A percentile compares a stretch with the other conserved stretches of the same genome.
phyloP scores from a whole-genome alignment of 2,888 invertebrate genomes.

The Nysson spinosus region DNA sequence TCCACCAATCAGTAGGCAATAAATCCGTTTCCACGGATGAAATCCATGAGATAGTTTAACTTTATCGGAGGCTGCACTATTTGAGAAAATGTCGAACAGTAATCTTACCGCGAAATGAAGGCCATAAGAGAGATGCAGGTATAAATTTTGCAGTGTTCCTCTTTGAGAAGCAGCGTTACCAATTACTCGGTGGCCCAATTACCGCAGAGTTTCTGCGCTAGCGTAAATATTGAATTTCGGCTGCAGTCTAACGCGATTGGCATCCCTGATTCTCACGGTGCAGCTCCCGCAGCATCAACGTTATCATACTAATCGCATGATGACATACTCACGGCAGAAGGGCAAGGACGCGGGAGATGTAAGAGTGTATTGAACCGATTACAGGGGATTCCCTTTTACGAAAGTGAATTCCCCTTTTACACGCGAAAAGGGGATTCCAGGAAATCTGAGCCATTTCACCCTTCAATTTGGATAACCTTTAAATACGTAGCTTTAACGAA shows the following conservation, averaged over 20 bases:
- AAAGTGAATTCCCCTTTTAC: conserved; percentile 8
- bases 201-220: conserved; percentile 60
- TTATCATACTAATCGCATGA: conserved; percentile 59
- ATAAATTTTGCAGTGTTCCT: conserved; percentile 31
- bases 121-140: not conserved
- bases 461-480: too few relatives aligned
- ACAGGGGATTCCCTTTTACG: not conserved
- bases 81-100: too few relatives aligned
- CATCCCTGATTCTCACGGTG: conserved; percentile 48
- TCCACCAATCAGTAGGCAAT: too few relatives aligned
- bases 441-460: not conserved
- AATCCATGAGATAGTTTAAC: too few relatives aligned
- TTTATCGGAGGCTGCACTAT: too few relatives aligned
- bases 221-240: conserved; percentile 69
- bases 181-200: conserved; percentile 63
- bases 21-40: too few relatives aligned
- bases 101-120: too few relatives aligned
- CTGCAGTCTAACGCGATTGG: conserved; percentile 57
- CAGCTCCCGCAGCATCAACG: conserved; percentile 38
- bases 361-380: not conserved
- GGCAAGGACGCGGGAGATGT: not conserved
- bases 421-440: conserved; percentile 5
- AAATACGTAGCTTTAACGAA: not conserved
- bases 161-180: conserved; percentile 57
- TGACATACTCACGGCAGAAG: conserved; percentile 5